Base-by-base conservation (phyloP, 2,888 invertebrate species). In the Pollenia griseotomentosa region DNA sequence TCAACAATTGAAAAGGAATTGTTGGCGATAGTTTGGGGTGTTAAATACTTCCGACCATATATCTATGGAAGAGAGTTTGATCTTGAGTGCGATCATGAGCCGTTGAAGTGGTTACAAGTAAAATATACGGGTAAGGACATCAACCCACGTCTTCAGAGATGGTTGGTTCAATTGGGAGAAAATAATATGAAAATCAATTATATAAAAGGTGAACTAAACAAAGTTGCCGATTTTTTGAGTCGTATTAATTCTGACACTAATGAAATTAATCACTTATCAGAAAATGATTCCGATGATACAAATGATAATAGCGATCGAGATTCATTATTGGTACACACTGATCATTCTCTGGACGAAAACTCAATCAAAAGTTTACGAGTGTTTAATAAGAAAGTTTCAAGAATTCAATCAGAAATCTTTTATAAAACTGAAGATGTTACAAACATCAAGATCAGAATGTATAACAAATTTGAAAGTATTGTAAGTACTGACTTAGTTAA, bases 1-100 rank as follows among this genome's bases (percentile, higher is more conserved):
- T 66, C 79, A 40, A 71, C 77, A 14, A 83, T 83, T 12, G 77
- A 83, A 33, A 83, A 71, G 11, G 78, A 83, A 78, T 57, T 83
- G 11, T 23, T 83, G 2, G 68, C 59, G 2, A 75, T 83, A 12
- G 82, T 83, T 12, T 77, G 70, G 70, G 77, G 63, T n/a, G 55
- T 68, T 9, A 46, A 75, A 51, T 68, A 71, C 40, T 80, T 59
- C 55, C 44, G 81, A 19, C 81, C 81, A 57, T 73, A 19, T 19
- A 19, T 19, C 19, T 19, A 19, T 19, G 44, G 63, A 8, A 51
- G 70, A 9, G 61, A 48, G 33, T 83, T 70, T 44, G 63, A 19
- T 12, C 63, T 83, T 8, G 71, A 78, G 55, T 71, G 63, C 44
- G 83, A 73, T 33, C 71, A 71, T 19, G 42, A 51, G 65, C 51